These are phyloP conservation scores for Merodon equestris DNA, from an alignment of 2,888 invertebrate genomes.

Conservation along the genomic window DNA sequence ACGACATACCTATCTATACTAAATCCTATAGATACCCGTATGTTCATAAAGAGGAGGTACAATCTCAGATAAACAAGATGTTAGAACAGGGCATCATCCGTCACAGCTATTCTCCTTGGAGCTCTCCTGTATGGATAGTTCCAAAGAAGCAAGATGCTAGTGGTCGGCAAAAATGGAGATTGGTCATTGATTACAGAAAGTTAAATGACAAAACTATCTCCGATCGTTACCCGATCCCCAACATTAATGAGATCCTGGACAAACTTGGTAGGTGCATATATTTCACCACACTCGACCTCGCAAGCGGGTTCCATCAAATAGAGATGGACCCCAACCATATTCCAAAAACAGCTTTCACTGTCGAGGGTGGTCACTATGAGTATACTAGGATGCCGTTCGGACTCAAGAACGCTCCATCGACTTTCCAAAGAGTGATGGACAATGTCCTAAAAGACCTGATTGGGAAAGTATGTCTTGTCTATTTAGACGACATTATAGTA, in stretches of 20 bases:
- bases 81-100: slow-evolving; percentile 13
- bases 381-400: slow-evolving; percentile 21
- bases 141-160: slow-evolving; percentile 27
- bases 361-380: slow-evolving; percentile 23
- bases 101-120: slow-evolving; percentile 26
- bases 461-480: slow-evolving; percentile 10
- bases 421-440: slow-evolving; percentile 23
- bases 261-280: slow-evolving; percentile 16
- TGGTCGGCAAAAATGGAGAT: slow-evolving; percentile 21
- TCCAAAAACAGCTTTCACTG: slow-evolving; percentile 20
- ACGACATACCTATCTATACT: too few relatives aligned
- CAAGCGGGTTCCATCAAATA: slow-evolving; percentile 40
- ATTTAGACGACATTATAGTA: slow-evolving; percentile 20
- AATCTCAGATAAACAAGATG: slow-evolving; percentile 12
- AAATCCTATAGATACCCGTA: too few relatives aligned
- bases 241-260: slow-evolving; percentile 26
- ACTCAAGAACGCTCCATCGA: slow-evolving; percentile 13
- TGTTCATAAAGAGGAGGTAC: too few relatives aligned
- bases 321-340: slow-evolving; percentile 23
- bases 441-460: slow-evolving; percentile 18
- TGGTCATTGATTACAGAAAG: slow-evolving; percentile 39
- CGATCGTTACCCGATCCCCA: slow-evolving; percentile 28
- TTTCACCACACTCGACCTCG: slow-evolving; percentile 23
- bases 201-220: slow-evolving; percentile 19
- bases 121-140: slow-evolving; percentile 35